Percentiles rank a stretch among this genome's conserved stretches.
Evolutionary conservation across 2,797 vertebrate genomes (phyloP).

Genomic region (Poeciliopsis paucimaculata): DNA sequence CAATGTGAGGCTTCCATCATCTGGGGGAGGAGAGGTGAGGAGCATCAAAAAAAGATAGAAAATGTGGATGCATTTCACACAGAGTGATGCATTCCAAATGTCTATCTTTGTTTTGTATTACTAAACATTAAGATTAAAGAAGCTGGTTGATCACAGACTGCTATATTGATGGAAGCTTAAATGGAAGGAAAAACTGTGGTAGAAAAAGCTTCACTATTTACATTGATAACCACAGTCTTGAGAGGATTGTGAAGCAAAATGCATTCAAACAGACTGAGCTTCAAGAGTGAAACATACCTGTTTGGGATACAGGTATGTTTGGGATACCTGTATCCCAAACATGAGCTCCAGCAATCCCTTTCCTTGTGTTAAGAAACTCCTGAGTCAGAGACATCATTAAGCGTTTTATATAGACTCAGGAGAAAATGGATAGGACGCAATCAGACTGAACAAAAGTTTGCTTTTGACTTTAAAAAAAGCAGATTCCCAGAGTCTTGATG

Average conservation of each 20-base stretch:
- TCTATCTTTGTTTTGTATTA: neutral
- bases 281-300: neutral
- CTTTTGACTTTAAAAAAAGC: neutral
- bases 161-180: neutral
- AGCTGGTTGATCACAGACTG: neutral
- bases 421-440: neutral
- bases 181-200: neutral
- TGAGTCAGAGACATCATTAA: neutral
- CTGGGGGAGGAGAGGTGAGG: conserved; percentile 30
- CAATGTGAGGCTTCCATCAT: conserved; percentile 48
- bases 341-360: neutral
- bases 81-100: neutral
- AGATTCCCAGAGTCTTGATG: neutral
- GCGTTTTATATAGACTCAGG: neutral
- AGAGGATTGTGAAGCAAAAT: neutral
- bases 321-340: neutral
- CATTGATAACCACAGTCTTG: neutral
- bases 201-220: neutral
- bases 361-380: neutral
- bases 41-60: conserved; percentile 6
- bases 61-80: conserved; percentile 9
- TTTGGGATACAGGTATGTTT: too few relatives aligned
- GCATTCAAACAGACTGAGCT: neutral
- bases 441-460: neutral
- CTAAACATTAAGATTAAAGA: neutral